Percentiles rank a stretch among this genome's conserved stretches.
These are phyloP conservation scores for Chaenogobius annularis DNA, from an alignment of 2,113 vertebrate species.

Conservation along the genomic window DNA sequence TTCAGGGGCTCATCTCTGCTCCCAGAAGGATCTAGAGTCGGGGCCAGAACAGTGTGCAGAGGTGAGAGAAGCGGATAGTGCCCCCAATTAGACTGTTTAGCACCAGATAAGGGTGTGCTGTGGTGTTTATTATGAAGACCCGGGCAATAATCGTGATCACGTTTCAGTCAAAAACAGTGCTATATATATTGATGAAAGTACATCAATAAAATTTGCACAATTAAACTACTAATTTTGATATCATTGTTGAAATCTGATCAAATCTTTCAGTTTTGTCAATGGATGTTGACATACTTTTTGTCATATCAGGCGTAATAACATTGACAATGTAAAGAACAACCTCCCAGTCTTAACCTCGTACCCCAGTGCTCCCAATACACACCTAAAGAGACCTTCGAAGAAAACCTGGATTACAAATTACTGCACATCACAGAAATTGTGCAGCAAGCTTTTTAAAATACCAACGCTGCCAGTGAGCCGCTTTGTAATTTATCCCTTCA, in stretches of 20 bases:
- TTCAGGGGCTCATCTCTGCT: constrained; percentile 21
- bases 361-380: constrained; percentile 51
- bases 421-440: constrained; percentile 86
- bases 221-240: neutral
- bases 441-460: constrained; percentile 99
- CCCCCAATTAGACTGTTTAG: constrained; percentile 53
- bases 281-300: constrained; percentile 34
- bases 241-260: neutral
- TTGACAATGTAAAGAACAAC: constrained; percentile 31
- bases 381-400: constrained; percentile 68
- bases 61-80: constrained; percentile 26
- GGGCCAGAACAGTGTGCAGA: constrained; percentile 37
- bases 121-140: constrained; percentile 37
- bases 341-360: constrained; percentile 49
- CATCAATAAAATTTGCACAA: neutral
- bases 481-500: constrained; percentile 95
- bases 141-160: constrained; percentile 36
- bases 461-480: constrained; percentile 91
- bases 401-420: constrained; percentile 85
- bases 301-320: constrained; percentile 31
- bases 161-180: neutral
- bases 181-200: neutral
- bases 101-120: constrained; percentile 15
- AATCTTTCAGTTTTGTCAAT: neutral
- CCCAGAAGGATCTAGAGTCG: constrained; percentile 35